These are phyloP conservation scores for Diabrotica balteata DNA, from an alignment of 2,888 invertebrate genomes.

Conservation along the genomic window DNA sequence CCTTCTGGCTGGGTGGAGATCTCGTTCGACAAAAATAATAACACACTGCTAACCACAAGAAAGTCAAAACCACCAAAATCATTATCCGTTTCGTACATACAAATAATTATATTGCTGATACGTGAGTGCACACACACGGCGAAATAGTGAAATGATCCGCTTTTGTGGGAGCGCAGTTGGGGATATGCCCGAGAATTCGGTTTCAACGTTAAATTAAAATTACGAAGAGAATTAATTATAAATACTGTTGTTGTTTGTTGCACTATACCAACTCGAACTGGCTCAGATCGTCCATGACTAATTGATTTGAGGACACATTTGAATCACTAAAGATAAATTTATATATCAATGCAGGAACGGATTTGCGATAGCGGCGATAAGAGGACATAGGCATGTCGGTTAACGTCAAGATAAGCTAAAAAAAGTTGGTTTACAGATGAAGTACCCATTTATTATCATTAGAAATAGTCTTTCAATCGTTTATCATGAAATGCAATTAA, in stretches of 20 bases:
- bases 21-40: conserved; percentile 26
- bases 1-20: background rate
- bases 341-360: background rate
- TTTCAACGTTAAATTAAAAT: conserved; percentile 11
- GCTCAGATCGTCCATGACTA: background rate
- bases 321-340: background rate
- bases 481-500: too few relatives aligned
- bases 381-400: background rate
- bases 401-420: too few relatives aligned
- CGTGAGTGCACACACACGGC: conserved; percentile 4
- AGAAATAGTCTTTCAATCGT: too few relatives aligned
- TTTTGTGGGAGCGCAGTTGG: conserved; percentile 5
- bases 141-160: conserved; percentile 1
- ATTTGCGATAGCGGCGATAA: background rate
- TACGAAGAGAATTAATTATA: background rate
- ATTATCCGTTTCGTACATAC: conserved; percentile 12
- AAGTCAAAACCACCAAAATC: conserved; percentile 25
- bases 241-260: background rate
- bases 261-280: background rate
- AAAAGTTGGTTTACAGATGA: too few relatives aligned
- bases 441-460: too few relatives aligned
- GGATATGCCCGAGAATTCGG: conserved; percentile 14
- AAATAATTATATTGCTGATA: conserved; percentile 2
- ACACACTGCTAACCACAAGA: conserved; percentile 30
- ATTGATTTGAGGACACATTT: background rate